phyloP scores from a whole-genome alignment of 2,113 vertebrate genomes.

The Lagenorhynchus albirostris region DNA sequence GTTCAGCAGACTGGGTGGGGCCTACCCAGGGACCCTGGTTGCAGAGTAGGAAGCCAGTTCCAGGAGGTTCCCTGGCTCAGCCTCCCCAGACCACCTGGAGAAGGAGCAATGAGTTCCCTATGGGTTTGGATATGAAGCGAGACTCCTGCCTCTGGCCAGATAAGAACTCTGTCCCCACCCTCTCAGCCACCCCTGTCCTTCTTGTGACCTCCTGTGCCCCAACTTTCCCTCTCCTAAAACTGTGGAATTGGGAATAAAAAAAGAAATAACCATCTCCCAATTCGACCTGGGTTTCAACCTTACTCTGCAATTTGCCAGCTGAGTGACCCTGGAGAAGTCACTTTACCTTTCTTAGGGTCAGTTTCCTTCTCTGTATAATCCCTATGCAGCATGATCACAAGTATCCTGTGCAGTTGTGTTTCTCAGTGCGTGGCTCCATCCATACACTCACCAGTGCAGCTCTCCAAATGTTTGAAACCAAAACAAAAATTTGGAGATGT shows the following conservation, averaged over 20 bases:
- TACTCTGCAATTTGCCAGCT: not conserved
- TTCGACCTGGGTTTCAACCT: not conserved
- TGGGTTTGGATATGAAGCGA: not conserved
- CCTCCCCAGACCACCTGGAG: not conserved
- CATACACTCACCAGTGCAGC: fast-evolving
- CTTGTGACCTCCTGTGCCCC: not conserved
- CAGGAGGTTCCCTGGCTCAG: not conserved
- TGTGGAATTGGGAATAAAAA: not conserved
- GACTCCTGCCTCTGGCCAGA: not conserved
- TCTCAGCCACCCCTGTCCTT: not conserved
- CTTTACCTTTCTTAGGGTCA: not conserved
- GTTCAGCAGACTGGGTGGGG: not conserved
- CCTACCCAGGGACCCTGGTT: not conserved
- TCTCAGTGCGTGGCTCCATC: not conserved
- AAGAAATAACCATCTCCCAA: not conserved
- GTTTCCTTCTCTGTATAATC: not conserved
- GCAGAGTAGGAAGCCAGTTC: not conserved
- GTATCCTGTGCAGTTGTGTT: not conserved
- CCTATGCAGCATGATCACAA: fast-evolving
- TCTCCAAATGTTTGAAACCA: not conserved
- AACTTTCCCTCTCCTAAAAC: not conserved
- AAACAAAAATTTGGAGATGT: not conserved
- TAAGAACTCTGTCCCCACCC: not conserved
- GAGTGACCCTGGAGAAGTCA: not conserved
- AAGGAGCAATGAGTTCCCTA: fast-evolving